Evolutionary conservation across 2,888 invertebrate species (phyloP).

Genomic region (Lymantria monacha): DNA sequence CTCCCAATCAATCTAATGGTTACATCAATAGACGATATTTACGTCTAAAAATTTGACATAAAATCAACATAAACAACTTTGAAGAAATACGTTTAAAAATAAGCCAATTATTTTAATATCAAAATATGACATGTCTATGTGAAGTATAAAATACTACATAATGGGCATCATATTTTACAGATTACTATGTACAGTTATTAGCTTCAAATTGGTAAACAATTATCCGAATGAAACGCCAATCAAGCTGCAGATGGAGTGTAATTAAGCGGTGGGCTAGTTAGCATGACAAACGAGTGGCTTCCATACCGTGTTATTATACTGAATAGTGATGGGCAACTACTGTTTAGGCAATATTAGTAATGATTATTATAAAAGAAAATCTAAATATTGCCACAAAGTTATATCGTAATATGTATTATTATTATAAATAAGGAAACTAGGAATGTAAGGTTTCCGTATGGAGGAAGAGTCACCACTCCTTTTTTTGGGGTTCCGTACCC

Average conservation of each 20-base stretch:
- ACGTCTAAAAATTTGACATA: too few relatives aligned
- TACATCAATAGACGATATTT: too few relatives aligned
- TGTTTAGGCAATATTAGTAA: constrained; percentile 5
- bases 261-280: constrained; percentile 57
- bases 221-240: constrained; percentile 60
- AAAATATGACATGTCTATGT: background rate
- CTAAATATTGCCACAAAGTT: too few relatives aligned
- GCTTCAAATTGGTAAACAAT: constrained; percentile 54
- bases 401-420: too few relatives aligned
- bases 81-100: background rate
- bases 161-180: constrained; percentile 18
- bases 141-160: background rate
- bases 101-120: constrained; percentile 1
- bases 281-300: constrained; percentile 56
- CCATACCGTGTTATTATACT: constrained; percentile 36
- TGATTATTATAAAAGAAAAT: too few relatives aligned
- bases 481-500: too few relatives aligned
- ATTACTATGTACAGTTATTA: constrained; percentile 43
- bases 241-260: constrained; percentile 49
- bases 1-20: too few relatives aligned
- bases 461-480: too few relatives aligned
- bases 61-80: too few relatives aligned
- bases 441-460: too few relatives aligned
- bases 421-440: too few relatives aligned
- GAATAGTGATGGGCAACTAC: constrained; percentile 18